A percentile compares a stretch with the other conserved stretches of the same genome.
phyloP scores from a whole-genome alignment of 2,797 vertebrate species.

The Silurus lanzhouensis region DNA sequence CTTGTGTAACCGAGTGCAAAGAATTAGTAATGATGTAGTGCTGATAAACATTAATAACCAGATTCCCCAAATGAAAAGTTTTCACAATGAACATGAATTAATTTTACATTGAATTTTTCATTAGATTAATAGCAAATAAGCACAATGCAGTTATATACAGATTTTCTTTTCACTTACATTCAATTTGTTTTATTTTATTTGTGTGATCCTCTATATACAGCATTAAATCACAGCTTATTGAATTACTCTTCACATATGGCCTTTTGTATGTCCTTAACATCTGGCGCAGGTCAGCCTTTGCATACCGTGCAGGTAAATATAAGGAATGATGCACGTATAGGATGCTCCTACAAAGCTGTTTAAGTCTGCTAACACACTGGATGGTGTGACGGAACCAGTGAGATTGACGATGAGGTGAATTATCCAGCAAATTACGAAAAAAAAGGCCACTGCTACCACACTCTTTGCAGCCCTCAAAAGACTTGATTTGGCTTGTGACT shows the following conservation, averaged over 20 bases:
- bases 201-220: neutral
- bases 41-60: neutral
- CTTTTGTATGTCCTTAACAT: slow-evolving; percentile 34
- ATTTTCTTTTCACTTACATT: no score
- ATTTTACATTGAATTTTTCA: neutral
- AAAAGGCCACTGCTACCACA: slow-evolving; percentile 74
- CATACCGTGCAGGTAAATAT: slow-evolving; percentile 77
- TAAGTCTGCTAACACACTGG: slow-evolving; percentile 65
- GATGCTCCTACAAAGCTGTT: slow-evolving; percentile 73
- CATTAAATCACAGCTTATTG: neutral
- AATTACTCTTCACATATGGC: neutral
- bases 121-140: no score
- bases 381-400: slow-evolving; percentile 65
- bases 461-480: slow-evolving; percentile 77
- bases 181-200: neutral
- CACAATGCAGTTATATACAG: no score
- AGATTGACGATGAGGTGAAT: slow-evolving; percentile 74
- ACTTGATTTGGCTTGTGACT: slow-evolving; percentile 58
- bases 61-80: neutral
- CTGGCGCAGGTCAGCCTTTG: slow-evolving; percentile 71
- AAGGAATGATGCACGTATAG: slow-evolving; percentile 79
- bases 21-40: neutral
- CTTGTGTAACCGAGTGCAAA: neutral
- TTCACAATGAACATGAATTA: neutral
- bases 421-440: slow-evolving; percentile 79